phyloP scores from a whole-genome alignment of 2,888 invertebrate genomes.

The Phalangium opilio region DNA sequence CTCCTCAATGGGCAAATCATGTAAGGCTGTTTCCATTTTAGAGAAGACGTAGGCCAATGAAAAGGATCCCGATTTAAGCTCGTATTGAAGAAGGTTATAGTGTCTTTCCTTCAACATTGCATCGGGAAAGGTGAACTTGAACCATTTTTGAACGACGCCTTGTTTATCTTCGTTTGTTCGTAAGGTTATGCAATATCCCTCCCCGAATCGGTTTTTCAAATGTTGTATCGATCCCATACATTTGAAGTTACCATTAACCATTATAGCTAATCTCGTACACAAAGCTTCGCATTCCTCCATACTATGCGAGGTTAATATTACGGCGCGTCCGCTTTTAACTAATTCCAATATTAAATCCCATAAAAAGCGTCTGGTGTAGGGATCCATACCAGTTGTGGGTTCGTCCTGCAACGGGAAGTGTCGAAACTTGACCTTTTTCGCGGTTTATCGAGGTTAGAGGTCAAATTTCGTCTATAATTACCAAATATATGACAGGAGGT shows the following conservation, averaged over 20 bases:
- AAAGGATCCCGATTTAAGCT: conserved; percentile 26
- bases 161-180: conserved; percentile 25
- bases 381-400: conserved; percentile 37
- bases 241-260: conserved; percentile 32
- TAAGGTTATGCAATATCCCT: conserved; percentile 19
- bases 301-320: conserved; percentile 51
- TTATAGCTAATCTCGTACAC: conserved; percentile 32
- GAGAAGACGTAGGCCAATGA: conserved; percentile 29
- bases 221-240: conserved; percentile 35
- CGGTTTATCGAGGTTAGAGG: too few species aligned
- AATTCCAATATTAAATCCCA: conserved; percentile 42
- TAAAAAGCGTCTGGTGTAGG: conserved; percentile 45
- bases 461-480: too few species aligned
- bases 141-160: conserved; percentile 27
- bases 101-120: conserved; percentile 33
- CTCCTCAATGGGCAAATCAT: conserved; percentile 30
- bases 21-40: conserved; percentile 28
- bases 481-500: conserved; percentile 32
- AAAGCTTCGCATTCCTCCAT: conserved; percentile 36
- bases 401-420: conserved; percentile 33
- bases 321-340: conserved; percentile 40
- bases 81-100: conserved; percentile 32
- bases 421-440: too few species aligned
- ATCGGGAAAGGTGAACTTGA: conserved; percentile 29
- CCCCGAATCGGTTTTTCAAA: conserved; percentile 29